Evolutionary conservation across 2,888 invertebrate genomes (phyloP).

Genomic region (Homarus gammarus): DNA sequence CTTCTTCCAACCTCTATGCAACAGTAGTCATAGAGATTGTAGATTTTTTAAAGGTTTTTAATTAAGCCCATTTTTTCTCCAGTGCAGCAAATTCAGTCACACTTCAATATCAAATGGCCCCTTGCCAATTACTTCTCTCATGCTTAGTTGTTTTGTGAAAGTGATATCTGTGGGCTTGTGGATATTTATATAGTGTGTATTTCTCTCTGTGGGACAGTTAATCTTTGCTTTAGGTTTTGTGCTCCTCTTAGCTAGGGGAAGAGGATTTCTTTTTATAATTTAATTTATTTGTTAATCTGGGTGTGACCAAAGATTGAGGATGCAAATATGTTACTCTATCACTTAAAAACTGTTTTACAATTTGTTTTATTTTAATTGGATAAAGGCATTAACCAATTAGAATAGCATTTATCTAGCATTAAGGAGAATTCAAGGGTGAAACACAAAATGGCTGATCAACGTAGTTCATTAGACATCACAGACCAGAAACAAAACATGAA

Average conservation of each 20-base stretch:
- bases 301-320: constrained; percentile 63
- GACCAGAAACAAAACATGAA: constrained; percentile 6
- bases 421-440: constrained; percentile 55
- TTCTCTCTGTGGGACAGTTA: constrained; percentile 12
- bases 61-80: neutral
- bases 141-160: constrained; percentile 19
- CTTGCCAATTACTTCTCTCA: constrained; percentile 31
- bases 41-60: constrained; percentile 26
- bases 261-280: constrained; percentile 12
- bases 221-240: neutral
- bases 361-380: constrained; percentile 48
- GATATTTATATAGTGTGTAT: constrained; percentile 1
- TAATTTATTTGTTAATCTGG: constrained; percentile 47
- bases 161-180: constrained; percentile 36
- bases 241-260: neutral
- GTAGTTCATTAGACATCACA: neutral
- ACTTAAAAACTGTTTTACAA: constrained; percentile 33
- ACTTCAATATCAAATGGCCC: constrained; percentile 10
- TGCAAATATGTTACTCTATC: constrained; percentile 55
- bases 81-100: constrained; percentile 11
- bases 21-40: constrained; percentile 42
- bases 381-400: constrained; percentile 64
- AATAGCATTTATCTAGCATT: constrained; percentile 67
- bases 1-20: constrained; percentile 39
- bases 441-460: constrained; percentile 57